Base-by-base conservation (phyloP, 2,888 invertebrate genomes). In the Pseudanteris insignis region DNA sequence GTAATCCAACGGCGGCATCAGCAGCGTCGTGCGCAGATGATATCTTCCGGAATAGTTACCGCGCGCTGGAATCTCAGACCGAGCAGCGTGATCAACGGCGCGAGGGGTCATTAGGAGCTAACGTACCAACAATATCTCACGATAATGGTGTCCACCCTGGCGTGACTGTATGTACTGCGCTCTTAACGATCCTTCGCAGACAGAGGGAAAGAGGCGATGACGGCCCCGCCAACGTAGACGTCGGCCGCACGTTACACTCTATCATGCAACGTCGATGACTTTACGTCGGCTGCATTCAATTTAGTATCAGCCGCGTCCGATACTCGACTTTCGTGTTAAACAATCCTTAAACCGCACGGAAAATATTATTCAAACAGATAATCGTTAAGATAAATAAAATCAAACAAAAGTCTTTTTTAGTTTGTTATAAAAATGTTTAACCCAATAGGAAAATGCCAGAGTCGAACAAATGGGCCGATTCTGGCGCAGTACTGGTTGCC, bases 141-240 rank as follows among this genome's bases (percentile, higher is more conserved):
- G 60, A 63, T 60, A 57, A 55, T 63, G 63, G 54, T 59, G 59
- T 63, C 63, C 63, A 64, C 61, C 57, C 64, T 61, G 61, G 61
- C 64, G 61, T 61, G 61, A 64, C 54, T 58, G 40, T 44, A 66
- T 64, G 65, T 67, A 64, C 68, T 59, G 63, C 57, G 65, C 66
- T 67, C 67, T 50, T 63, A 67, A 64, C 64, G 59, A 67, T 65
- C 65, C 60, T 57, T 50, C 59, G 63, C 43, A 43, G 55, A 51
- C 55, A 37, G 54, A 43, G 54, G 6, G 12, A 30, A 10, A 51
- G 48, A 48, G 59, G 48, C 33, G 55, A 34, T 41, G 55, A 34
- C 34, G 34, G 28, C 57, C 32, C 41, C 38, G 36, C 41, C 41
- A 33, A 12, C 34, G 54, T 8, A 26, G 30, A 24, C 29, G 38